These are phyloP conservation scores for Drosophila watanabei DNA, from an alignment of 1,140 invertebrate species.

Conservation along the genomic window DNA sequence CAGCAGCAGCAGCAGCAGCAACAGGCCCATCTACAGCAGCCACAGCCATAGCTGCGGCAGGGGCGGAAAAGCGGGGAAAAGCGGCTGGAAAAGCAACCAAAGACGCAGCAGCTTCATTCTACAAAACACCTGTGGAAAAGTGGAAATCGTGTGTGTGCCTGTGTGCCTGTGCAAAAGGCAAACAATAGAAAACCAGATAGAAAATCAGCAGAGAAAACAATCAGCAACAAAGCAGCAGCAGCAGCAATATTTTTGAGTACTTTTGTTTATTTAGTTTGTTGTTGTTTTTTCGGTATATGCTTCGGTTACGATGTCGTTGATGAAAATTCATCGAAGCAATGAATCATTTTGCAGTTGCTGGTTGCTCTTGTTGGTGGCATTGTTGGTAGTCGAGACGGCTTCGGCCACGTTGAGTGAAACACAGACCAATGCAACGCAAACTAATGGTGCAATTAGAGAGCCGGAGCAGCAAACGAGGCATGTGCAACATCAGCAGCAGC, in stretches of 20 bases:
- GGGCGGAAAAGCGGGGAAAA: conserved; percentile 46
- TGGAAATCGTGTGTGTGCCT: conserved; percentile 24
- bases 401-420: conserved; percentile 65
- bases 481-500: conserved; percentile 47
- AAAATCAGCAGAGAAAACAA: conserved; percentile 68
- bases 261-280: conserved; percentile 43
- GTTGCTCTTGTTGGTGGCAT: conserved; percentile 57
- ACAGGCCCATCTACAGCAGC: conserved; percentile 40
- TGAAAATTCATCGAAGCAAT: conserved; percentile 83
- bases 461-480: conserved; percentile 42
- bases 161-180: conserved; percentile 57
- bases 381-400: conserved; percentile 50
- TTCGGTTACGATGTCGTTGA: conserved; percentile 81
- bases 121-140: conserved; percentile 80
- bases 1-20: conserved; percentile 41
- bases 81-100: conserved; percentile 39
- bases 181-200: conserved; percentile 80
- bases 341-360: conserved; percentile 79
- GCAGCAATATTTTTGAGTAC: conserved; percentile 49
- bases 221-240: conserved; percentile 49
- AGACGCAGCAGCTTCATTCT: conserved; percentile 55
- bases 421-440: conserved; percentile 72
- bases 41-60: conserved; percentile 25
- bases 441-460: conserved; percentile 83
- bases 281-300: conserved; percentile 65